Conservation (phyloP, 2,113 vertebrate genomes). For the Eurystomus gularis region DNA sequence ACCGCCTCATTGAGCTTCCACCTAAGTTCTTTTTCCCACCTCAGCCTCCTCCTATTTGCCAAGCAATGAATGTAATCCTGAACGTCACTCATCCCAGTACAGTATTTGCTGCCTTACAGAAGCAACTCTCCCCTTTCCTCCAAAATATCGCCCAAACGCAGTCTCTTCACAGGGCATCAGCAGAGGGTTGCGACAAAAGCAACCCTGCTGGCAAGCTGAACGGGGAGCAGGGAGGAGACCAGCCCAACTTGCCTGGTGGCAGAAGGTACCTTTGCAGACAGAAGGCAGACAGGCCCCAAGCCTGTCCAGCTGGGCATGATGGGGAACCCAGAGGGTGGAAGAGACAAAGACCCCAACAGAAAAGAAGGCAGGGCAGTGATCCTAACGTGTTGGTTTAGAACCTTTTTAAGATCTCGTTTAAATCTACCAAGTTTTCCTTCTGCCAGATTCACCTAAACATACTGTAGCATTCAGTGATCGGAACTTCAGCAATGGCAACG, state of each 20-base stretch:
- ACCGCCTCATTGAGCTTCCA: background rate
- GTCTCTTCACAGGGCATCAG: background rate
- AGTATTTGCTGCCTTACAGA: background rate
- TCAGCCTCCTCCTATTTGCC: background rate
- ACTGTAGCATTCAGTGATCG: background rate
- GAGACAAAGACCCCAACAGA: background rate
- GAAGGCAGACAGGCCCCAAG: background rate
- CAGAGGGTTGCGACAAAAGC: background rate
- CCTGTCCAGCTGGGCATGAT: background rate
- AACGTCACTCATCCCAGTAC: background rate
- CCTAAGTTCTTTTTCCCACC: background rate
- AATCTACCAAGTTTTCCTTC: background rate
- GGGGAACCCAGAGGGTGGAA: background rate
- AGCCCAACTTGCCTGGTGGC: background rate
- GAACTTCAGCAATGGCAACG: background rate
- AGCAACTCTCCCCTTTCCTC: background rate
- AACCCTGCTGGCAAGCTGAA: background rate
- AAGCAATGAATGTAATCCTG: background rate
- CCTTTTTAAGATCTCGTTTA: background rate
- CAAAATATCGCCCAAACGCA: background rate
- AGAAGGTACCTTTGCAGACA: background rate
- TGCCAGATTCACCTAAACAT: background rate
- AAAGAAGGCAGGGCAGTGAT: background rate
- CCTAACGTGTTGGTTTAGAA: background rate
- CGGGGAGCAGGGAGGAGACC: background rate